Evolutionary conservation across 2,888 invertebrate genomes (phyloP).

Genomic region (Lasius platythorax): DNA sequence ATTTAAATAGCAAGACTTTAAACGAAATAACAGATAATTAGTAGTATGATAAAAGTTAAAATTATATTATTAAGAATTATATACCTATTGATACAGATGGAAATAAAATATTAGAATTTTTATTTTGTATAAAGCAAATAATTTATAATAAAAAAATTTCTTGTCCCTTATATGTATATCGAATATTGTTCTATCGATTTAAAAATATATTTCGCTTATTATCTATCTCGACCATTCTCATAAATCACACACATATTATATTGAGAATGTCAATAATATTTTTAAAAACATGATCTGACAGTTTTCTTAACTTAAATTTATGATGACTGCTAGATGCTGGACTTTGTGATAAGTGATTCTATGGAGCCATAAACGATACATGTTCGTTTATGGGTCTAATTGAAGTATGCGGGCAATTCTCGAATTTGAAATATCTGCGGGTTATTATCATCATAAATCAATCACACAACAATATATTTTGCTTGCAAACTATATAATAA

Average conservation of each 20-base stretch:
- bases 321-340: not conserved
- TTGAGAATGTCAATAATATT: not conserved
- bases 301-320: conserved; percentile 12
- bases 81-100: no score
- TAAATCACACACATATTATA: not conserved
- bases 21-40: not conserved
- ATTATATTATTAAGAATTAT: not conserved
- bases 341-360: not conserved
- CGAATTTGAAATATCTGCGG: conserved; percentile 31
- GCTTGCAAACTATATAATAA: not conserved
- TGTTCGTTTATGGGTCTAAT: conserved; percentile 2
- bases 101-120: not conserved
- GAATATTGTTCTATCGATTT: not conserved
- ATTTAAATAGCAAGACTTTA: no score
- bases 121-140: not conserved
- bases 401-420: conserved; percentile 34
- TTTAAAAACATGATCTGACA: not conserved
- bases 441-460: conserved; percentile 33
- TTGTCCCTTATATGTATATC: not conserved
- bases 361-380: not conserved
- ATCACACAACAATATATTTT: conserved; percentile 3
- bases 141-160: not conserved
- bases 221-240: not conserved
- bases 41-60: not conserved
- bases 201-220: not conserved